Conservation (phyloP, 2,797 vertebrate species). For the Lophius americanus region DNA sequence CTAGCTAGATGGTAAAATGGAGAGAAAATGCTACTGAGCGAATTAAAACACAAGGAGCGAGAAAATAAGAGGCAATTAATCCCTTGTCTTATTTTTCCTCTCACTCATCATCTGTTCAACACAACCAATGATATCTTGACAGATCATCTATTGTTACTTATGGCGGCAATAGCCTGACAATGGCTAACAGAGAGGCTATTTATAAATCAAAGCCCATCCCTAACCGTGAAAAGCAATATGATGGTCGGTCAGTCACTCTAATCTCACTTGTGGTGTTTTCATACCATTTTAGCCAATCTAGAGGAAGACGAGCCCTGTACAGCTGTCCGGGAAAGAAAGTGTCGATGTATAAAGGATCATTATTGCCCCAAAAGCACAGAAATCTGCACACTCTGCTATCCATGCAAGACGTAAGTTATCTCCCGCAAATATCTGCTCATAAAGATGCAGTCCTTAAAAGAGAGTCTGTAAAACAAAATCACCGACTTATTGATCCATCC, state of each 20-base stretch:
- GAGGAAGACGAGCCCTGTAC: constrained; percentile 26
- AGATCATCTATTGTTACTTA: no score
- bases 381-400: constrained; percentile 45
- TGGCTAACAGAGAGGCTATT: no score
- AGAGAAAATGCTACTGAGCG: no score
- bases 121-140: no score
- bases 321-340: constrained; percentile 18
- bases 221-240: no score
- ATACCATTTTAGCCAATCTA: constrained; percentile 59
- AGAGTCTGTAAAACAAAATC: background rate
- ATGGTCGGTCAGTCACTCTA: background rate
- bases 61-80: no score
- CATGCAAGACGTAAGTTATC: constrained; percentile 67
- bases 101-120: no score
- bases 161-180: no score
- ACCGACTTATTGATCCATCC: background rate
- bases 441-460: background rate
- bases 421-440: background rate
- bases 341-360: constrained; percentile 57
- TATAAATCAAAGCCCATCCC: no score
- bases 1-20: no score
- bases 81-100: no score
- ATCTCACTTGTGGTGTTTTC: constrained; percentile 6
- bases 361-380: constrained; percentile 44
- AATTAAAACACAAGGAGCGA: no score